Percentiles rank a stretch among this genome's conserved stretches.
phyloP scores from a whole-genome alignment of 2,888 invertebrate genomes.

The Amphipoea oculea region DNA sequence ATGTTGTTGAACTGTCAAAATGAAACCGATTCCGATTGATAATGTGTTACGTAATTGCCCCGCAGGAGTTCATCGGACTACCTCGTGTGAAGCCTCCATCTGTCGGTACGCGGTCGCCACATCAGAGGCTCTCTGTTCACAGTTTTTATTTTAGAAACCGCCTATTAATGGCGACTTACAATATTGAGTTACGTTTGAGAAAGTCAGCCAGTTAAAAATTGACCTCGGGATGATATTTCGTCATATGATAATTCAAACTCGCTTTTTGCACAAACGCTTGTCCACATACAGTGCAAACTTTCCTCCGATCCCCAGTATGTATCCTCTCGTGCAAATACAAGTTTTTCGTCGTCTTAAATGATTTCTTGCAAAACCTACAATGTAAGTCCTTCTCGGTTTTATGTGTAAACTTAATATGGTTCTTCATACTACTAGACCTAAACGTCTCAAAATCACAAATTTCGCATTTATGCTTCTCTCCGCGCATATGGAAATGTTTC shows the following conservation, averaged over 20 bases:
- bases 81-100: background rate
- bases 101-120: background rate
- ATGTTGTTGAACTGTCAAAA: no score
- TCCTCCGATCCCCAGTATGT: conserved; percentile 83
- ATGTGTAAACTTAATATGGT: background rate
- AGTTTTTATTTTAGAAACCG: background rate
- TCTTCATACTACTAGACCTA: conserved; percentile 21
- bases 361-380: conserved; percentile 79
- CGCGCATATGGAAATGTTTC: conserved; percentile 82
- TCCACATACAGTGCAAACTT: conserved; percentile 80
- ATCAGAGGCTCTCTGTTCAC: background rate
- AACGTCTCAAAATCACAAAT: conserved; percentile 83
- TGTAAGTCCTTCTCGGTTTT: conserved; percentile 81
- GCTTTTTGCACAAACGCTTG: conserved; percentile 87
- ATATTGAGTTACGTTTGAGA: no score
- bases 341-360: conserved; percentile 75
- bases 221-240: conserved; percentile 84
- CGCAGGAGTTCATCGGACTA: background rate
- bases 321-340: conserved; percentile 81
- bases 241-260: conserved; percentile 86
- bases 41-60: no score
- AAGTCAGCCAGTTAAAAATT: no score
- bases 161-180: background rate
- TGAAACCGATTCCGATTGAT: no score
- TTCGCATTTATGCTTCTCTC: conserved; percentile 78